phyloP scores from a whole-genome alignment of 1,140 invertebrate genomes.

The Drosophila sturtevanti region DNA sequence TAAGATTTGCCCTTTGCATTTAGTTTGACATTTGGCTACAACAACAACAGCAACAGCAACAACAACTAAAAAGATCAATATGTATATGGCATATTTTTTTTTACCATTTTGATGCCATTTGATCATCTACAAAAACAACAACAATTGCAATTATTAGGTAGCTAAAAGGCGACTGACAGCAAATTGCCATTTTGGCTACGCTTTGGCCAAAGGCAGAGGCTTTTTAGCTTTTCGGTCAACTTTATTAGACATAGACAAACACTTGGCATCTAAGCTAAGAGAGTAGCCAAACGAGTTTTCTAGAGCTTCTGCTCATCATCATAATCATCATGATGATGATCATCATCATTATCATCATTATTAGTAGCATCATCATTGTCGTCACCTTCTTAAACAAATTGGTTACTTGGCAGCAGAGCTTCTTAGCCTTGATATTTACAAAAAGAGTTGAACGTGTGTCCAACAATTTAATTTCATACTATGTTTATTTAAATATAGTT shows the following conservation, averaged over 20 bases:
- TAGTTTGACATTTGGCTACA: constrained; percentile 4
- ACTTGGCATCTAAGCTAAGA: constrained; percentile 5
- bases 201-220: neutral
- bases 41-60: no score
- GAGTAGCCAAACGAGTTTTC: constrained; percentile 15
- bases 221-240: constrained; percentile 10
- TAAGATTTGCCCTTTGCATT: constrained; percentile 14
- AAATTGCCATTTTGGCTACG: constrained; percentile 8
- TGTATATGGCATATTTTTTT: constrained; percentile 9
- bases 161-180: constrained; percentile 8
- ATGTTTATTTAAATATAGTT: constrained; percentile 16
- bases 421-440: constrained; percentile 20
- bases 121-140: neutral
- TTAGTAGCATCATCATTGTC: neutral
- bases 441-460: constrained; percentile 18
- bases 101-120: constrained; percentile 12
- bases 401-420: constrained; percentile 9
- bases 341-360: neutral
- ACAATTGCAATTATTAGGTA: constrained; percentile 14
- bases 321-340: neutral
- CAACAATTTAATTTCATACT: constrained; percentile 10
- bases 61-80: neutral
- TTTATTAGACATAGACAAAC: constrained; percentile 15
- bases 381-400: constrained; percentile 20
- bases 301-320: constrained; percentile 2